phyloP scores from a whole-genome alignment of 2,888 invertebrate genomes.

The Serripes groenlandicus region DNA sequence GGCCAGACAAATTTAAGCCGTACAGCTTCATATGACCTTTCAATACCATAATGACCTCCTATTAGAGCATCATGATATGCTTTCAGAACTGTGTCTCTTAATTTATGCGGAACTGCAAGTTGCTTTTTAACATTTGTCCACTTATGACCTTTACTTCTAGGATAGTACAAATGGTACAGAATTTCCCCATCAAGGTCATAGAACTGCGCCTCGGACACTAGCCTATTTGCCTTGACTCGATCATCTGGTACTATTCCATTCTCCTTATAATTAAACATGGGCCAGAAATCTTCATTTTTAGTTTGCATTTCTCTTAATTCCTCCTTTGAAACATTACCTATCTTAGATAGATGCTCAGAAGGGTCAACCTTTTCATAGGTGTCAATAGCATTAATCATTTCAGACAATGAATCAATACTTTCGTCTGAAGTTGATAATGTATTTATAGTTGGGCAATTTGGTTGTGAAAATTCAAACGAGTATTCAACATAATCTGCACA shows the following conservation, averaged over 20 bases:
- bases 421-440: background rate
- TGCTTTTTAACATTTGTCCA: background rate
- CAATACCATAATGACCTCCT: conserved; percentile 66
- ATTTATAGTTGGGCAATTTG: background rate
- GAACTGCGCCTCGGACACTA: background rate
- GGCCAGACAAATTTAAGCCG: conserved; percentile 64
- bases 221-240: background rate
- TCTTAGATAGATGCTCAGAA: background rate
- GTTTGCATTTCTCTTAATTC: background rate
- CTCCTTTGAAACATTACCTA: background rate
- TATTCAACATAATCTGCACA: too few species aligned
- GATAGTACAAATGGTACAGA: conserved; percentile 1
- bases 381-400: conserved; percentile 43
- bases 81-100: background rate
- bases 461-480: background rate
- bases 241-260: background rate
- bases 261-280: background rate
- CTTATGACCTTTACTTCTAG: background rate
- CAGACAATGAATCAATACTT: conserved; percentile 25
- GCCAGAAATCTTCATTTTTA: background rate
- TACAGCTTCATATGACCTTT: conserved; percentile 60
- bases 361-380: background rate
- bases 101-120: background rate
- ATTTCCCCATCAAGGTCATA: background rate
- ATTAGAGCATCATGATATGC: conserved; percentile 54